Evolutionary conservation across 2,888 invertebrate genomes (phyloP).

Genomic region (Pterostichus madidus): DNA sequence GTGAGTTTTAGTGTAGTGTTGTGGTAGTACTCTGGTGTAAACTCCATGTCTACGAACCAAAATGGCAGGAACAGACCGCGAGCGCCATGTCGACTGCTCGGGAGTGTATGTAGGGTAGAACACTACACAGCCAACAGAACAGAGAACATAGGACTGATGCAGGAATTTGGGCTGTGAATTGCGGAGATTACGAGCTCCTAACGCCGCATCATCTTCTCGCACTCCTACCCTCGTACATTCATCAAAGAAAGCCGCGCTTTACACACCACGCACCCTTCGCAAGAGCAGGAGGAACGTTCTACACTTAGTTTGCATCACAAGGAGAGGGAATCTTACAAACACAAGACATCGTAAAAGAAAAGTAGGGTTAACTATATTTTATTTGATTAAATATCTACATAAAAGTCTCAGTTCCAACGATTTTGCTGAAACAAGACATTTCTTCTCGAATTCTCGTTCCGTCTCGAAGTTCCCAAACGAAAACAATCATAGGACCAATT

Average conservation of each 20-base stretch:
- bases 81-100: conserved; percentile 45
- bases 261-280: conserved; percentile 34
- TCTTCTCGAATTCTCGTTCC: no score
- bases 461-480: no score
- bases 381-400: background rate
- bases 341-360: background rate
- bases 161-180: conserved; percentile 67
- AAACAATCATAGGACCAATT: no score
- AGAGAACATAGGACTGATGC: conserved; percentile 29
- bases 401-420: no score
- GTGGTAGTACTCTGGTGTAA: conserved; percentile 26
- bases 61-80: conserved; percentile 47
- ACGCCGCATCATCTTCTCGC: conserved; percentile 64
- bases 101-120: conserved; percentile 33
- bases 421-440: no score
- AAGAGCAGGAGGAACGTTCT: background rate
- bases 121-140: background rate
- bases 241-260: conserved; percentile 64
- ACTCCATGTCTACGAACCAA: conserved; percentile 11
- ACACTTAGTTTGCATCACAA: background rate
- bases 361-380: background rate
- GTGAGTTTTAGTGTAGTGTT: conserved; percentile 3
- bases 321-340: background rate
- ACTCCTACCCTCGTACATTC: conserved; percentile 61
- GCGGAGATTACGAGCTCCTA: conserved; percentile 67